phyloP scores from a whole-genome alignment of 1,140 invertebrate genomes.

The Tribolium madens region DNA sequence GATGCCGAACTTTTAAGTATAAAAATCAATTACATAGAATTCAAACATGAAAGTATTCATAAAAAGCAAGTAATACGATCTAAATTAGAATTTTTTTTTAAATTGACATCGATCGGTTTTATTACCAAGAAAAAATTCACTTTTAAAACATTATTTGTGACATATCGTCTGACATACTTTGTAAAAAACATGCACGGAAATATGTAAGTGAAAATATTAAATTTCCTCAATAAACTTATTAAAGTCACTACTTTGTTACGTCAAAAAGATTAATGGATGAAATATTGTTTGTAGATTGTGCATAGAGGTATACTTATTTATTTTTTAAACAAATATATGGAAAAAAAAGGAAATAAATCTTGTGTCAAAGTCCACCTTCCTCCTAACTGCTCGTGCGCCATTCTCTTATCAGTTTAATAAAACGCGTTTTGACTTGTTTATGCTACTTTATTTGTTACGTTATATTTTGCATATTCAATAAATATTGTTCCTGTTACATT shows the following conservation, averaged over 20 bases:
- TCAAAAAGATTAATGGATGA: not conserved
- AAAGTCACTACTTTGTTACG: not conserved
- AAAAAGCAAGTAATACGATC: constrained; percentile 7
- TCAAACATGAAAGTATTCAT: not conserved
- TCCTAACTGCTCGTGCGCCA: no score
- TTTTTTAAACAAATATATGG: no score
- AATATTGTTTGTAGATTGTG: no score
- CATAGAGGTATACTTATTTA: no score
- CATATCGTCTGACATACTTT: not conserved
- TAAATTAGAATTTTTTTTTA: not conserved
- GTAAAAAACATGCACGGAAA: no score
- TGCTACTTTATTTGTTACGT: no score
- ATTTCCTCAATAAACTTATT: not conserved
- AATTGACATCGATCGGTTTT: constrained; percentile 6
- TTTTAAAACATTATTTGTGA: constrained; percentile 2
- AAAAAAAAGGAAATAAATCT: no score
- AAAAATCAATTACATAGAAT: not conserved
- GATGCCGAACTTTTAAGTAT: not conserved
- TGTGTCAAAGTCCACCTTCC: no score
- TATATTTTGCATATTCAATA: no score
- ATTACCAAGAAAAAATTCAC: not conserved
- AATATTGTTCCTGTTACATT: no score
- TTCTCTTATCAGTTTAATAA: no score
- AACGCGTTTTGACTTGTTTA: no score
- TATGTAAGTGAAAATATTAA: not conserved